Evolutionary conservation across 2,113 vertebrate species (phyloP).

Genomic region (Dolichallabes microphthalmus): DNA sequence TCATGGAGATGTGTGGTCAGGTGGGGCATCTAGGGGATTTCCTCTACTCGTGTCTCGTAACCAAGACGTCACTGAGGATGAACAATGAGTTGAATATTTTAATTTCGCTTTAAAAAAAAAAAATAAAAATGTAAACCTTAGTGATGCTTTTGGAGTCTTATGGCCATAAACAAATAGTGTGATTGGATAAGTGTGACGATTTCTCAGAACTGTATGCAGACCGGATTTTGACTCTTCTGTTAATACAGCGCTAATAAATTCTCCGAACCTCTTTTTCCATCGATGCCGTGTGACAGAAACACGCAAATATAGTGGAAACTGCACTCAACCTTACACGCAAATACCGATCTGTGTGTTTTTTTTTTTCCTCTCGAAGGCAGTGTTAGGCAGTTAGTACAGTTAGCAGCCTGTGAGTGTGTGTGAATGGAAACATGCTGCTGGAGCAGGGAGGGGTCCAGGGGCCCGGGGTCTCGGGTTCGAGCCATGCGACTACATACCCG

Average conservation of each 20-base stretch:
- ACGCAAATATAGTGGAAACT: neutral
- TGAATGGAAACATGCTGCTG: slow-evolving; percentile 18
- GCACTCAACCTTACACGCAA: neutral
- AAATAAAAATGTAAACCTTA: neutral
- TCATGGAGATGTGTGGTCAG: neutral
- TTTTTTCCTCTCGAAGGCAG: slow-evolving; percentile 32
- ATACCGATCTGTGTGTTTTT: neutral
- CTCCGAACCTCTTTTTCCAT: neutral
- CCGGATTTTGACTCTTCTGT: neutral
- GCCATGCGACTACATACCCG: slow-evolving; percentile 84
- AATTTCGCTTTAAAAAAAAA: neutral
- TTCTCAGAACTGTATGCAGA: neutral
- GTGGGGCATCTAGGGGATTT: neutral
- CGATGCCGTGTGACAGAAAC: neutral
- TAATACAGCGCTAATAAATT: neutral
- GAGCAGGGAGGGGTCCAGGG: neutral
- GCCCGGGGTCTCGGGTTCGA: neutral
- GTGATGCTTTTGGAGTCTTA: neutral
- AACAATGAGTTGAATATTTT: too few species aligned
- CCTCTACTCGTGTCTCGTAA: too few species aligned
- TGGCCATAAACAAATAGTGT: neutral
- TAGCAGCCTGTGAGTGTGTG: slow-evolving; percentile 32
- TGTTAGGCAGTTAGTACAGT: slow-evolving; percentile 38
- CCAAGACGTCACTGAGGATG: neutral
- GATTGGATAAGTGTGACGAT: neutral